Evolutionary conservation across 2,113 vertebrate genomes (phyloP), one percentile per base, ranked within the genome.

Genomic region (Orycteropus afer): DNA sequence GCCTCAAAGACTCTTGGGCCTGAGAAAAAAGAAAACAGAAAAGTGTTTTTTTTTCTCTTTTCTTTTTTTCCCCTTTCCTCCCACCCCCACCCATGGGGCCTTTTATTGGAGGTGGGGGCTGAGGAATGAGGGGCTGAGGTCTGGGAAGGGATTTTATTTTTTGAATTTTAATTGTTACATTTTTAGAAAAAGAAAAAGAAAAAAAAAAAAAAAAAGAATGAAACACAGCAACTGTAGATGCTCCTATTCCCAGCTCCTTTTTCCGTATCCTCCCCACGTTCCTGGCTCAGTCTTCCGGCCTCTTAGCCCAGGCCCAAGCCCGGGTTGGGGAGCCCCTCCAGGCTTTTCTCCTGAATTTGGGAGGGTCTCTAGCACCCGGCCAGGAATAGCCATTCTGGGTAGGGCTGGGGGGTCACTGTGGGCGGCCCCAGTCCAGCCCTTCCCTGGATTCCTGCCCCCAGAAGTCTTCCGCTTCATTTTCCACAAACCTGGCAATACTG

Each of bases 181-280:
- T 97, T 97, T 97, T 97, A 97, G 87, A 96, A 97, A 97, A 97
- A 97, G 23, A 71, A 76, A 65, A 95, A 47, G 71, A 80, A 86
- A 67, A 69, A 57, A 91, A 81, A 86, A 91, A 92, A 95, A 92
- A 95, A 93, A 59, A 93, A 91, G 79, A 76, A 96, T 76, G 96
- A 96, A 97, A 97, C 97, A 97, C 97, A 96, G 92, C 95, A 93
- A 97, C 97, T 97, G 97, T 97, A 97, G 97, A 97, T 29, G 81
- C 89, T 55, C 93, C 86, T 42, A 10, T 77, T 82, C 94, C 85
- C 9, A 59, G 67, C 71, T 67, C 29, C 42, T 78, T 49, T 15
- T 29, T 3, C 49, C 25, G 32, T 5, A 1, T 7, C 32, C 77
- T 40, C 59, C 51, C 37, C 42, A n/a, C 25, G 7, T 51, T 73